Conservation (phyloP, 64 coral and sea anemone species). For the Hydrozoanthus tunicans region DNA sequence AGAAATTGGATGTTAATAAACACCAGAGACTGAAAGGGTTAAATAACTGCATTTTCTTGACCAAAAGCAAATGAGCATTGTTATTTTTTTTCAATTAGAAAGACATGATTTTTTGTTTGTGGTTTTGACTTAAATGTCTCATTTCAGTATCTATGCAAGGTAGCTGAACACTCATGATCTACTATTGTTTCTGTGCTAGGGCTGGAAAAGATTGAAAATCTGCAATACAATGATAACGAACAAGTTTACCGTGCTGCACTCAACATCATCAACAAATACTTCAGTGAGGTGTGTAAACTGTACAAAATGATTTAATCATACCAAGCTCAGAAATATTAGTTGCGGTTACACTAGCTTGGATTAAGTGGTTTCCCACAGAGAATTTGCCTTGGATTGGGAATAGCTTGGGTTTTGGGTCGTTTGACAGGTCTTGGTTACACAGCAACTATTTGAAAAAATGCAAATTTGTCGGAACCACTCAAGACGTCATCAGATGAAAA, state of each 20-base stretch:
- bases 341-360: too few species aligned
- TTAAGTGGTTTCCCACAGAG: too few species aligned
- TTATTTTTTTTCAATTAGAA: too few species aligned
- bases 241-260: slow-evolving; percentile 42
- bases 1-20: not conserved
- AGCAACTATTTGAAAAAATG: too few species aligned
- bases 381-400: too few species aligned
- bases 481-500: too few species aligned
- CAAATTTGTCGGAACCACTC: too few species aligned
- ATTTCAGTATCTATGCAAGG: too few species aligned
- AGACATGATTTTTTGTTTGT: not conserved
- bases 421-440: too few species aligned
- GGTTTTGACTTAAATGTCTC: too few species aligned
- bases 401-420: too few species aligned
- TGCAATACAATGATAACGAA: slow-evolving; percentile 35
- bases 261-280: slow-evolving; percentile 44
- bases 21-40: not conserved
- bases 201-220: slow-evolving; percentile 11
- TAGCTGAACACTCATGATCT: not conserved
- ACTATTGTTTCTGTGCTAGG: not conserved
- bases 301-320: not conserved
- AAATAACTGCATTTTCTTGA: not conserved
- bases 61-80: not conserved
- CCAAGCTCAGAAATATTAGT: too few species aligned
- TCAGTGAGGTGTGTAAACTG: slow-evolving; percentile 17